Conservation (phyloP, 2,888 invertebrate genomes). For the Spisula solida region DNA sequence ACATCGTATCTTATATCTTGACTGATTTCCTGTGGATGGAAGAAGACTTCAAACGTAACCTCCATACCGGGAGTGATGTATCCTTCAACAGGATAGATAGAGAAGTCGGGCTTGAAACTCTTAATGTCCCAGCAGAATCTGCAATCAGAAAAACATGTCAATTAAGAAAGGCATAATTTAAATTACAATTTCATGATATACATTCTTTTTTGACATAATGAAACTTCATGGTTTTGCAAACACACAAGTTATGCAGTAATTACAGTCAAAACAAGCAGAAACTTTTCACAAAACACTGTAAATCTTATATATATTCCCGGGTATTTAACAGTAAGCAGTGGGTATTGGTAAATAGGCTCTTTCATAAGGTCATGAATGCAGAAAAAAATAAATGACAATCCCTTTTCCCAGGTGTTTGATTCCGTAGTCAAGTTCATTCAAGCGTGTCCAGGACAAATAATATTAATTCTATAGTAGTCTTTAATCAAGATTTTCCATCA, state of each 20-base stretch:
- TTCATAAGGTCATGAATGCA: no score
- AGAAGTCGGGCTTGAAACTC: conserved; percentile 89
- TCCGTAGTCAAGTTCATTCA: no score
- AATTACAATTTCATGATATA: neutral
- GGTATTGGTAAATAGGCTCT: no score
- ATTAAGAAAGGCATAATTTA: neutral
- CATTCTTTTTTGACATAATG: neutral
- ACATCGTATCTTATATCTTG: conserved; percentile 87
- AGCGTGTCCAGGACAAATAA: no score
- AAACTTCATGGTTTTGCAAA: neutral
- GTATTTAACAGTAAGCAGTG: no score
- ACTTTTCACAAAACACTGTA: neutral
- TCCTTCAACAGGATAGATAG: conserved; percentile 90
- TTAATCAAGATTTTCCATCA: neutral
- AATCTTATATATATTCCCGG: no score
- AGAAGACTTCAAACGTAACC: conserved; percentile 90
- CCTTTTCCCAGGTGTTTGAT: no score
- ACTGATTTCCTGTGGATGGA: conserved; percentile 89
- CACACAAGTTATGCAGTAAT: neutral
- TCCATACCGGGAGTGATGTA: conserved; percentile 91
- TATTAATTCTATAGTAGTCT: no score
- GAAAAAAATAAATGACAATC: no score
- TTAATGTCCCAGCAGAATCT: conserved; percentile 89
- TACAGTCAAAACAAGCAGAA: no score
- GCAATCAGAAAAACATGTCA: neutral